Percentiles rank a stretch among this genome's conserved stretches.
These are phyloP conservation scores for Climacteris rufus DNA, from an alignment of 2,113 vertebrate genomes.

Conservation along the genomic window DNA sequence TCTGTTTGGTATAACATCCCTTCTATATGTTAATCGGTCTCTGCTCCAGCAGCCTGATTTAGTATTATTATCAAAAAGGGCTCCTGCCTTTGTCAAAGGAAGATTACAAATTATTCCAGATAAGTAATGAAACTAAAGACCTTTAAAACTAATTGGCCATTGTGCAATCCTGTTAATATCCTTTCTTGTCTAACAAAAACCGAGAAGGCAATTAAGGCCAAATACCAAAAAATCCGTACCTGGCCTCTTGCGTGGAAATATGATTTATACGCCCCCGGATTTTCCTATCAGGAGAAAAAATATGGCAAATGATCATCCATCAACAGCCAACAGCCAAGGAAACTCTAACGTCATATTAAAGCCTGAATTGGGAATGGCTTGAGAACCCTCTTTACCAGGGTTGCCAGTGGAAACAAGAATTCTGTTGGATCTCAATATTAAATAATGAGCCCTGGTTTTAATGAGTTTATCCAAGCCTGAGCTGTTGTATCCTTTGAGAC, in stretches of 20 bases:
- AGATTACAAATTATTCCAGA: slow-evolving; percentile 65
- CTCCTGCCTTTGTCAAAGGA: slow-evolving; percentile 50
- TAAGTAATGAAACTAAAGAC: slow-evolving; percentile 66
- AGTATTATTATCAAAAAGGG: slow-evolving; percentile 53
- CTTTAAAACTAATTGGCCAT: slow-evolving; percentile 64
- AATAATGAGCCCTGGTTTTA: background rate
- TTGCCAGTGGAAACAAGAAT: background rate
- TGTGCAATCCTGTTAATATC: slow-evolving; percentile 35
- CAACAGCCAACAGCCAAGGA: background rate
- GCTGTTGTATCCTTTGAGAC: background rate
- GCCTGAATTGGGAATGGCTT: background rate
- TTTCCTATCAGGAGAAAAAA: background rate
- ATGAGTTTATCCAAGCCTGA: background rate
- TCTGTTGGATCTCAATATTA: background rate
- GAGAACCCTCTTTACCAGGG: background rate
- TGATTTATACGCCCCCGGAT: background rate
- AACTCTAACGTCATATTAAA: background rate
- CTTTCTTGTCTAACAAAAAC: slow-evolving; percentile 42
- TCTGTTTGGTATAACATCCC: slow-evolving; percentile 51
- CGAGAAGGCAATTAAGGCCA: slow-evolving; percentile 23
- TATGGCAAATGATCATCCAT: background rate
- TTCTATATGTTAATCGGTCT: slow-evolving; percentile 49
- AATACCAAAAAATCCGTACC: slow-evolving; percentile 44
- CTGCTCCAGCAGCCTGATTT: slow-evolving; percentile 50
- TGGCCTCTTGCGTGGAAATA: background rate